A percentile compares a stretch with the other conserved stretches of the same genome.
phyloP scores from a whole-genome alignment of 2,797 vertebrate genomes.

The Enteromius trimaculatus region DNA sequence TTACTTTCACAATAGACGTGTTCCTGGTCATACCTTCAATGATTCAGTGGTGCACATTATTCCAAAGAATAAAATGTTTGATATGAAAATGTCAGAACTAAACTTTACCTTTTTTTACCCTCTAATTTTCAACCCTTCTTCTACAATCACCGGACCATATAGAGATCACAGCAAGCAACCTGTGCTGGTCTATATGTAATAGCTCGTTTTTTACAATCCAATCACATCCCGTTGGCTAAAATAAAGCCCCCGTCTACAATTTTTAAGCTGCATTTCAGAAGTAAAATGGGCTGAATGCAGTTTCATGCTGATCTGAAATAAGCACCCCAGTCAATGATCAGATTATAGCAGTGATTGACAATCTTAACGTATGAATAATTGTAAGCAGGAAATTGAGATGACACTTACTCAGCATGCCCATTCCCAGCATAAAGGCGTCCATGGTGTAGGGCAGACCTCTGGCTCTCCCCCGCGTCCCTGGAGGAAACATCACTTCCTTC shows the following conservation, averaged over 20 bases:
- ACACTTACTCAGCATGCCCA: slow-evolving; percentile 92
- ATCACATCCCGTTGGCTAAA: background rate
- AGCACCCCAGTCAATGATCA: slow-evolving; percentile 14
- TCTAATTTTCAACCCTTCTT: background rate
- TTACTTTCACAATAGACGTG: background rate
- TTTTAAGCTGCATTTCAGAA: background rate
- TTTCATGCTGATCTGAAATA: slow-evolving; percentile 23
- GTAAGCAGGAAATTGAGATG: slow-evolving; percentile 22
- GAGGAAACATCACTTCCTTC: slow-evolving; percentile 93
- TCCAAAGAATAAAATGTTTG: background rate
- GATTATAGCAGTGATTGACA: slow-evolving; percentile 9
- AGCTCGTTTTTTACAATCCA: background rate
- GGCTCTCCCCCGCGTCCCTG: slow-evolving; percentile 88
- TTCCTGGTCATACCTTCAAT: too few species aligned
- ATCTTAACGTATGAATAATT: slow-evolving; percentile 15
- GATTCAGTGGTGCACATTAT: background rate
- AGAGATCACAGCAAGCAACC: background rate
- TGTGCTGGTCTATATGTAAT: background rate
- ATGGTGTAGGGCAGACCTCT: slow-evolving; percentile 89
- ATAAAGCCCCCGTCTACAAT: background rate
- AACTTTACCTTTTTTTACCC: background rate
- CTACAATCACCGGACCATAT: background rate
- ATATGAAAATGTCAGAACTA: background rate
- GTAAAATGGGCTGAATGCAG: slow-evolving; percentile 5
- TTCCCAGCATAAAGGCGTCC: slow-evolving; percentile 92